Evolutionary conservation across 2,113 vertebrate genomes (phyloP).

Genomic region (Lagenorhynchus albirostris): DNA sequence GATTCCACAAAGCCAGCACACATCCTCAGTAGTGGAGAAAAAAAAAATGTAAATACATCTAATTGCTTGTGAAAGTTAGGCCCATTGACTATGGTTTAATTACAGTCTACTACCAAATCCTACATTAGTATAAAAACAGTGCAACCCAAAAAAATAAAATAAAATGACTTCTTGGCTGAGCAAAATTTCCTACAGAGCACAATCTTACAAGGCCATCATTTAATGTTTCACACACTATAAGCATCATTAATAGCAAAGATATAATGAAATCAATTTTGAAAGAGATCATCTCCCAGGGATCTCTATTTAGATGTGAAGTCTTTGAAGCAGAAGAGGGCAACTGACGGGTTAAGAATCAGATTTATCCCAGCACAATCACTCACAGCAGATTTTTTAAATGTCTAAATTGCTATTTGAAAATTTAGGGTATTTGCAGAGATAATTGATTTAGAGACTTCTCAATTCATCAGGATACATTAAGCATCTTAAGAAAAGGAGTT

Average conservation of each 20-base stretch:
- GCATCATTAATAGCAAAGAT: conserved; percentile 53
- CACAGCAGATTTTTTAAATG: not conserved
- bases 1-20: conserved; percentile 71
- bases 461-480: conserved; percentile 62
- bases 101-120: conserved; percentile 66
- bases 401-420: conserved; percentile 11
- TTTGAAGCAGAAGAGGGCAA: conserved; percentile 2
- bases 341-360: not conserved
- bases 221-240: conserved; percentile 32
- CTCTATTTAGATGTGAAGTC: conserved; percentile 12
- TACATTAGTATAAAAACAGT: conserved; percentile 59
- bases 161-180: conserved; percentile 50
- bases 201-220: conserved; percentile 62
- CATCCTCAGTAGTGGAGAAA: conserved; percentile 70
- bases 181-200: conserved; percentile 27
- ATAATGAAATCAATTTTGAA: conserved; percentile 41
- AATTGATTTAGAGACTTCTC: conserved; percentile 58
- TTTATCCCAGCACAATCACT: not conserved
- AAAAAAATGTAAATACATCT: conserved; percentile 63
- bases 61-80: conserved; percentile 69
- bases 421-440: conserved; percentile 37
- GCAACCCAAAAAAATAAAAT: conserved; percentile 64
- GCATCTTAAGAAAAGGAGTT: conserved; percentile 65
- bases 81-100: conserved; percentile 73
- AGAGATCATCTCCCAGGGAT: conserved; percentile 15